Conservation (phyloP, 1,140 invertebrate genomes). For the Lineus longissimus region DNA sequence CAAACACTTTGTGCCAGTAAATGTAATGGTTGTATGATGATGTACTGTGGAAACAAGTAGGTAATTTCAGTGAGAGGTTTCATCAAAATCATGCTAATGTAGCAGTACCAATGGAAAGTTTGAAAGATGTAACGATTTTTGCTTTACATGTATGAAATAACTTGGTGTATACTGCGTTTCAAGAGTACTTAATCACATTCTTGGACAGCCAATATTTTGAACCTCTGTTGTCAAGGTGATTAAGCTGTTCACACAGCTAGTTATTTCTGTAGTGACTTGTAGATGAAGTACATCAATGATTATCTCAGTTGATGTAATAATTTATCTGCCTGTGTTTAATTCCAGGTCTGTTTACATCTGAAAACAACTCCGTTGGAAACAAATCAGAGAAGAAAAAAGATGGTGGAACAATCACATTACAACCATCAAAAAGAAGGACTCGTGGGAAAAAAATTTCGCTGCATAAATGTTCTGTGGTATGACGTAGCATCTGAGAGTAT, state of each 20-base stretch:
- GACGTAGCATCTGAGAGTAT: not conserved
- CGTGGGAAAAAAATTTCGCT: slow-evolving; percentile 35
- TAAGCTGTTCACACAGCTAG: too few relatives aligned
- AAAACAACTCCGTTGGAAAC: slow-evolving; percentile 27
- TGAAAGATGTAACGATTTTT: not conserved
- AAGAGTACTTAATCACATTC: too few relatives aligned
- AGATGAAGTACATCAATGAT: not conserved
- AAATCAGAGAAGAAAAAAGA: slow-evolving; percentile 27
- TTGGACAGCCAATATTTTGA: too few relatives aligned
- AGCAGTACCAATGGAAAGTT: not conserved
- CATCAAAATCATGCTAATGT: too few relatives aligned
- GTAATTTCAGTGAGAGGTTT: not conserved
- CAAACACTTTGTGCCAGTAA: not conserved
- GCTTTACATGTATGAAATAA: too few relatives aligned
- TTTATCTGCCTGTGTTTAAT: not conserved
- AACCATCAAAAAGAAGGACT: slow-evolving; percentile 42
- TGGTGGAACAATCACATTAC: slow-evolving; percentile 37
- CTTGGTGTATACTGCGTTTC: too few relatives aligned
- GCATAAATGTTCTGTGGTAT: slow-evolving; percentile 9
- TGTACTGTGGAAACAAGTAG: not conserved
- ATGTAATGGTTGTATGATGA: not conserved
- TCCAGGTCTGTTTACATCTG: slow-evolving; percentile 28
- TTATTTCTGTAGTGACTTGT: not conserved
- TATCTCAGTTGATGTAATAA: slow-evolving; percentile 14
- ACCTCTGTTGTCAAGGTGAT: too few relatives aligned